These are phyloP conservation scores for Falco peregrinus DNA, from an alignment of 2,797 vertebrate species.

Conservation along the genomic window DNA sequence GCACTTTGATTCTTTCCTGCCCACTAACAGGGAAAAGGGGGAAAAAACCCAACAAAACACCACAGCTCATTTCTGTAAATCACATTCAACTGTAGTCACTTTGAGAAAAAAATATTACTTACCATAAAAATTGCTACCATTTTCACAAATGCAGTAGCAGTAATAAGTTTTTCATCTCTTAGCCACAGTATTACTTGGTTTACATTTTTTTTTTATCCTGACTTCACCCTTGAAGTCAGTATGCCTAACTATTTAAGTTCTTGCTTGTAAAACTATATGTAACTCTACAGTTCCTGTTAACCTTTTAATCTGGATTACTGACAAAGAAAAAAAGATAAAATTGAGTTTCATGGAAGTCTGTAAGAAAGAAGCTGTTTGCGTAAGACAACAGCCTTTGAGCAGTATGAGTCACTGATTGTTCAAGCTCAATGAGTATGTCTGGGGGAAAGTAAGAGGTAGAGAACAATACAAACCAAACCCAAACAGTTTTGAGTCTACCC, in stretches of 20 bases:
- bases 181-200: not conserved
- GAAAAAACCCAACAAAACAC: not conserved
- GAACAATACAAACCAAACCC: not conserved
- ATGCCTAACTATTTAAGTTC: not conserved
- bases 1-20: not conserved
- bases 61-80: not conserved
- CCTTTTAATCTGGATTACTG: not conserved
- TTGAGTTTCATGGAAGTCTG: not conserved
- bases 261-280: no score
- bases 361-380: not conserved
- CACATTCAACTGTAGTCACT: not conserved
- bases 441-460: not conserved
- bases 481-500: not conserved
- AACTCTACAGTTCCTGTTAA: not conserved
- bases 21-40: not conserved
- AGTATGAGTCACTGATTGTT: not conserved
- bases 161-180: not conserved
- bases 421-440: not conserved
- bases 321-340: not conserved
- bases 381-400: not conserved
- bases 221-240: not conserved
- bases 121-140: not conserved
- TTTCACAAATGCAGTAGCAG: not conserved
- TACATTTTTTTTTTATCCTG: not conserved
- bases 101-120: not conserved